Base-by-base conservation (phyloP, 2,797 vertebrate genomes). In the Dromococcyx pavoninus region DNA sequence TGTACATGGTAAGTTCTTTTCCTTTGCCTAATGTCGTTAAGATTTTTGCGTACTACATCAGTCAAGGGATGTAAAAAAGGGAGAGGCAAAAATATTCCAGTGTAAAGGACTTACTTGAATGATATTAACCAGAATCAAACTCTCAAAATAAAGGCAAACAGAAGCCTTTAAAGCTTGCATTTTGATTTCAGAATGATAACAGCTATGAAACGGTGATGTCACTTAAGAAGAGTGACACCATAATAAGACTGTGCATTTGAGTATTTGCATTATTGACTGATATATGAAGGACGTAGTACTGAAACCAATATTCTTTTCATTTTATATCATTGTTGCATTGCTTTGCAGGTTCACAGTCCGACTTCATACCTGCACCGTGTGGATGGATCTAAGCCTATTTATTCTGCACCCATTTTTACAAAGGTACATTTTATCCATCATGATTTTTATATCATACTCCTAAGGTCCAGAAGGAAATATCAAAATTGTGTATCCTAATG, bases 341-440 rank as follows among this genome's bases (percentile, higher is more conserved):
- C 58, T 96, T 97, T 83, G 89, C 82, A 99, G 99, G 97, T 98
- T 95, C 99, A 98, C 97, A 99, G 99, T 91, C 99, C 99, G 17
- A 98, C 98, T 92, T 98, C 98, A 0, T 97, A 98, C 43, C 95
- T 98, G 57, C 98, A 97, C 73, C 97, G 91, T 44, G 96, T 96
- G 33, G 99, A 99, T 88, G 98, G 97, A 91, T 58, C 97, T 58
- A 82, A 97, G 28, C 57, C 96, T 39, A 72, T 64, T 56, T 95
- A 53, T 91, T 96, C 98, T 48, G 97, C 98, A 82, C 99, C 99
- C 61, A 50, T 97, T 50, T 99, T 99, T 91, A 99, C 99, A 62
- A 99, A 99, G 98, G 99, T 99, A 95, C 94, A 95, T 76, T 95
- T 93, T 96, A 94, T 88, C 75, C 50, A 7, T 79, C 21, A 7